Evolutionary conservation across 2,113 vertebrate species (phyloP).

Genomic region (Ciconia boyciana): DNA sequence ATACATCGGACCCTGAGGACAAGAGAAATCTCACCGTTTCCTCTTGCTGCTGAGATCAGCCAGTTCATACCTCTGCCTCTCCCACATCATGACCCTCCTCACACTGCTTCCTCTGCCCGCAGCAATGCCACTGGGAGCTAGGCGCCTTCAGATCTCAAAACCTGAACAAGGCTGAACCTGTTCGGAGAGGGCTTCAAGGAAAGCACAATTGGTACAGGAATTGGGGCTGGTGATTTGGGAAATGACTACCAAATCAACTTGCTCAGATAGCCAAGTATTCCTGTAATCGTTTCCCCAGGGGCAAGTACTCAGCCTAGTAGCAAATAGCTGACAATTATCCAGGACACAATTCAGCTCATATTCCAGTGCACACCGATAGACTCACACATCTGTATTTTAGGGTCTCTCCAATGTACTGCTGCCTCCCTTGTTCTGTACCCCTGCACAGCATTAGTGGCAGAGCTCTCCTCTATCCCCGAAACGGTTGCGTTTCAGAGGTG

Average conservation of each 20-base stretch:
- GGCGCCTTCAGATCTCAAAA: not conserved
- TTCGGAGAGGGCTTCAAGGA: not conserved
- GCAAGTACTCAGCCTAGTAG: not conserved
- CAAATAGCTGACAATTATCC: not conserved
- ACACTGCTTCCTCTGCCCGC: not conserved
- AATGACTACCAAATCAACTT: not conserved
- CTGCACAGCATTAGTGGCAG: not conserved
- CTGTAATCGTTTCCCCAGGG: not conserved
- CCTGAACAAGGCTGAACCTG: conserved; percentile 3
- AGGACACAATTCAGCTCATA: not conserved
- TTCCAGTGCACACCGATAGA: not conserved
- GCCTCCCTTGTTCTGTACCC: not conserved
- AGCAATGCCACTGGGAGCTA: not conserved
- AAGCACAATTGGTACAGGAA: not conserved
- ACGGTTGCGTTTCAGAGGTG: not conserved
- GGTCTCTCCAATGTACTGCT: not conserved
- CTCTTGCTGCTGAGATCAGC: not conserved
- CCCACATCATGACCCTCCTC: not conserved
- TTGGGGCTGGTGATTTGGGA: not conserved
- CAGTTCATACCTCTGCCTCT: not conserved
- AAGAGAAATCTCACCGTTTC: conserved; percentile 16
- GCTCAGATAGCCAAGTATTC: not conserved
- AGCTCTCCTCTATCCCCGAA: not conserved
- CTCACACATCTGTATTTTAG: not conserved
- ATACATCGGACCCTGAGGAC: not conserved